A percentile compares a stretch with the other conserved stretches of the same genome.
These are phyloP conservation scores for Sericinus montela DNA, from an alignment of 2,888 invertebrate species.

Conservation along the genomic window DNA sequence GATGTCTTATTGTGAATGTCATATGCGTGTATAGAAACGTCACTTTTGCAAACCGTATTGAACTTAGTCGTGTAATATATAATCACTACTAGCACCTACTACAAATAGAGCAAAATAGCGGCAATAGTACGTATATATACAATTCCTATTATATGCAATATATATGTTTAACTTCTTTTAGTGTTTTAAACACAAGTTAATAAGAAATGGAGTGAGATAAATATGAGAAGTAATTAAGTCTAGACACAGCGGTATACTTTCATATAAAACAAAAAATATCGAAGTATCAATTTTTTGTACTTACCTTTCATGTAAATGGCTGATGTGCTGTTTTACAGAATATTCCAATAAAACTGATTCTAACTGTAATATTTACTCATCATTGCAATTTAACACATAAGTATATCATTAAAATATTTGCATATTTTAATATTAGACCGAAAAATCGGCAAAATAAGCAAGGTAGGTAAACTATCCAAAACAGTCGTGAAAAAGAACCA, in stretches of 20 bases:
- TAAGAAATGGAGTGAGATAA: conserved; percentile 16
- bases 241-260: conserved; percentile 36
- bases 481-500: conserved; percentile 78
- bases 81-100: conserved; percentile 40
- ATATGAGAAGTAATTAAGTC: conserved; percentile 18
- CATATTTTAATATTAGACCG: conserved; percentile 58
- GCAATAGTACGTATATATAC: conserved; percentile 63
- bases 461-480: conserved; percentile 77
- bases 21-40: conserved; percentile 51
- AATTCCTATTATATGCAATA: conserved; percentile 43
- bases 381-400: conserved; percentile 43
- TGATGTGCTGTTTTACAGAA: conserved; percentile 56
- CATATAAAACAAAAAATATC: conserved; percentile 57
- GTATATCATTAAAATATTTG: conserved; percentile 48
- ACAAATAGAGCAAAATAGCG: conserved; percentile 69
- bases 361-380: conserved; percentile 57
- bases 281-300: conserved; percentile 73
- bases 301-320: conserved; percentile 79
- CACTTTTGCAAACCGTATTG: conserved; percentile 34
- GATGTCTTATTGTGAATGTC: not conserved
- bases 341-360: conserved; percentile 35
- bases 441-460: conserved; percentile 74
- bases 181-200: conserved; percentile 34
- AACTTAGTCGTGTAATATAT: conserved; percentile 55
- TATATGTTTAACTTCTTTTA: conserved; percentile 42